phyloP scores from a whole-genome alignment of 1,140 invertebrate genomes.

The Stegodyphus mimosarum region DNA sequence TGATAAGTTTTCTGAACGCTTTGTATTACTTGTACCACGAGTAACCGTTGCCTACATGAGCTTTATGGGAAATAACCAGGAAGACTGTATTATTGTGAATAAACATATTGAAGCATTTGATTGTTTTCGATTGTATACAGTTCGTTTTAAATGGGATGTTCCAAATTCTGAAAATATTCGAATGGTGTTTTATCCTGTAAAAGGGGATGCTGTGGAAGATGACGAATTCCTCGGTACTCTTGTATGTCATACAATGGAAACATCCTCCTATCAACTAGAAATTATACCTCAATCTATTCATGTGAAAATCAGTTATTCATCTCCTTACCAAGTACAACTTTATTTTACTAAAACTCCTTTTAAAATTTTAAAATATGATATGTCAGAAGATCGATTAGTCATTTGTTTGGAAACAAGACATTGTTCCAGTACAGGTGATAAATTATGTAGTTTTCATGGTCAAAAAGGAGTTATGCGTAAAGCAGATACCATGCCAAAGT shows the following conservation, averaged over 20 bases:
- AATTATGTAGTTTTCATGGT: constrained; percentile 29
- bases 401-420: neutral
- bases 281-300: constrained; percentile 27
- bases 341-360: constrained; percentile 25
- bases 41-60: constrained; percentile 14
- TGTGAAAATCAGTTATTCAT: neutral
- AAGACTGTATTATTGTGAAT: constrained; percentile 17
- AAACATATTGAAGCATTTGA: neutral
- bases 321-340: neutral
- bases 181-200: constrained; percentile 17
- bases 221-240: neutral
- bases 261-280: neutral
- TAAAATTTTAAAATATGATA: neutral
- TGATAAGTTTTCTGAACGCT: neutral
- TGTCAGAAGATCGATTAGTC: neutral
- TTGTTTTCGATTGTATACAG: constrained; percentile 25
- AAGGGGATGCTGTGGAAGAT: constrained; percentile 10
- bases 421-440: constrained; percentile 2
- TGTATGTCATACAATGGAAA: no score
- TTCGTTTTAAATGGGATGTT: neutral
- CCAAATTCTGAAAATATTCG: neutral
- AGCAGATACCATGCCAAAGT: neutral
- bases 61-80: constrained; percentile 23
- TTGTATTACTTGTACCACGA: neutral
- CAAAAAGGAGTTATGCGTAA: constrained; percentile 21